Percentiles rank a stretch among this genome's conserved stretches.
These are phyloP conservation scores for Pristionchus fissidentatus DNA, from an alignment of 2,888 invertebrate species.

Conservation along the genomic window DNA sequence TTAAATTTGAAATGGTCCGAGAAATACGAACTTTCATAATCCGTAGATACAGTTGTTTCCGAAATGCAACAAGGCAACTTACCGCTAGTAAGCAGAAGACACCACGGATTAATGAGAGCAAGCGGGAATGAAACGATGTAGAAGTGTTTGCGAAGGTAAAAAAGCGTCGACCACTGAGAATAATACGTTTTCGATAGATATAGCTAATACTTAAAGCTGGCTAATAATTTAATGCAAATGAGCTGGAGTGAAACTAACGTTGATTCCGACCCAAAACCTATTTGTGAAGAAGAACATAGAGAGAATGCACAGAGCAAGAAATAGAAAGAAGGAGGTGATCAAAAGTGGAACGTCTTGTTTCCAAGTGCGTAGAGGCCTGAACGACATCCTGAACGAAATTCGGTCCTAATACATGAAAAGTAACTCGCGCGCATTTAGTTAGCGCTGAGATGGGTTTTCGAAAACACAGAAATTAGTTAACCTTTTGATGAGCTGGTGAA, in stretches of 20 bases:
- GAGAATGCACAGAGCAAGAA: neutral
- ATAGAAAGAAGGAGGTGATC: neutral
- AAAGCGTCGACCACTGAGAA: neutral
- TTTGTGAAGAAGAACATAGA: neutral
- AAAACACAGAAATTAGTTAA: no score
- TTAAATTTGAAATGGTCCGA: no score
- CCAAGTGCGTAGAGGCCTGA: neutral
- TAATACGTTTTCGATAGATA: no score
- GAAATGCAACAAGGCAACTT: no score
- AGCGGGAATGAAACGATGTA: neutral
- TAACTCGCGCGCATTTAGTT: no score
- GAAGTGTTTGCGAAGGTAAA: neutral
- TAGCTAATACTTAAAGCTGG: no score
- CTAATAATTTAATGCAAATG: no score
- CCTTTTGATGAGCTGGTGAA: neutral
- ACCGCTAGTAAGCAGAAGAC: neutral
- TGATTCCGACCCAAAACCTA: neutral
- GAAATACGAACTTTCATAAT: no score
- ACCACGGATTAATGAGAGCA: neutral
- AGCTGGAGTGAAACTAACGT: constrained; percentile 1
- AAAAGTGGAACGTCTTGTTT: neutral
- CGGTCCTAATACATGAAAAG: no score
- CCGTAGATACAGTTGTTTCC: no score
- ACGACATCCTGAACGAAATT: no score
- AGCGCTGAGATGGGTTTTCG: no score